Evolutionary conservation across 2,888 invertebrate species (phyloP), one percentile per base, ranked within the genome.

Genomic region (Cyclophora albipunctata): DNA sequence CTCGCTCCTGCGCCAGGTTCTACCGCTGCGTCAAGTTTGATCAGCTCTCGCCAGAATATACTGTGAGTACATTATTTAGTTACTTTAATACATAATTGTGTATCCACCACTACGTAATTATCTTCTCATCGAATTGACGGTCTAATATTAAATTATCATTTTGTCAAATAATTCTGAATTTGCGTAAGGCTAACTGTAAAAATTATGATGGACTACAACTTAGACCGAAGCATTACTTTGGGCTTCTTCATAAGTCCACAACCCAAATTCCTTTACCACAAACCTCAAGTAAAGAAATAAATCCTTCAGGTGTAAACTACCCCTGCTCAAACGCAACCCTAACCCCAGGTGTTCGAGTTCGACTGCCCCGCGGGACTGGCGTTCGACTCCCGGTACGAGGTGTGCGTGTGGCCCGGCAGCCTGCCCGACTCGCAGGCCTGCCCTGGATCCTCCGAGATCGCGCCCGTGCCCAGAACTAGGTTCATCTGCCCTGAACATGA

Each of bases 21-120:
- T 95, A 94, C 74, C 92, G 95, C 51, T 95, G 95, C 71, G 94
- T 95, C 7, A 94, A 95, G 74, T 94, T 94, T 71, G 92, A 94
- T 68, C 94, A 94, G 69, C 91, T 91, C 46, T 89, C 92, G 0
- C 92, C 93, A 33, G 93, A 94, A 65, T 95, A 91, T 70, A 94
- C 93, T 20, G 93, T 94, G 42, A 78, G 81, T 73, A 40, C 4
- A 20, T 20, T 20, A n/a, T n/a, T n/a, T n/a, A n/a, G n/a, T n/a
- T n/a, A n/a, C n/a, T n/a, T n/a, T n/a, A n/a, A n/a, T n/a, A n/a
- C n/a, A n/a, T n/a, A n/a, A n/a, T n/a, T n/a, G n/a, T n/a, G n/a
- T n/a, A n/a, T n/a, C n/a, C n/a, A n/a, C n/a, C n/a, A n/a, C n/a
- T n/a, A n/a, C n/a, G n/a, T n/a, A n/a, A n/a, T n/a, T n/a, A n/a